These are phyloP conservation scores for Carassius gibelio DNA, from an alignment of 2,113 vertebrate genomes.

Conservation along the genomic window DNA sequence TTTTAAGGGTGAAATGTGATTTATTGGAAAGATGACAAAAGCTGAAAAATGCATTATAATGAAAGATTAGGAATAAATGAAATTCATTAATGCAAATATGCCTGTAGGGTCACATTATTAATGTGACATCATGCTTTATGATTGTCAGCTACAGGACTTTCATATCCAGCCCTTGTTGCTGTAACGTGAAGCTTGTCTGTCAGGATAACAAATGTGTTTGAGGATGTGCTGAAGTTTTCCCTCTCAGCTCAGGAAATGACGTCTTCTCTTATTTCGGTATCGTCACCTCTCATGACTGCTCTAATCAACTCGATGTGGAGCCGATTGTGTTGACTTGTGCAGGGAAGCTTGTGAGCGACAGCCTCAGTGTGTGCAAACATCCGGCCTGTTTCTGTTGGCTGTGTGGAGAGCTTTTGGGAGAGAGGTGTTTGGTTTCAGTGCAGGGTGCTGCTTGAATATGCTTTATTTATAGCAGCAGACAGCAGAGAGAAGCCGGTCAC, in stretches of 20 bases:
- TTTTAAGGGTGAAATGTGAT: not conserved
- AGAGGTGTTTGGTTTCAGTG: conserved; percentile 30
- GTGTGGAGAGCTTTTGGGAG: conserved; percentile 15
- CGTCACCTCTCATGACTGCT: conserved; percentile 26
- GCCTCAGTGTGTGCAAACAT: not conserved
- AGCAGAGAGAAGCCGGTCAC: not conserved
- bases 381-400: not conserved
- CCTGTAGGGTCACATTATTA: not conserved
- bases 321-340: not conserved
- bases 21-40: not conserved
- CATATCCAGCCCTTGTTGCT: not conserved
- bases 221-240: conserved; percentile 24
- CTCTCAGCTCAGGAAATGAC: conserved; percentile 24
- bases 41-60: not conserved
- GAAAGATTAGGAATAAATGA: not conserved
- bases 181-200: not conserved
- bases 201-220: not conserved
- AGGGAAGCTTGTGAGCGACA: not conserved
- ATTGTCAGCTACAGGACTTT: not conserved
- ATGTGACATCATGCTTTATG: not conserved
- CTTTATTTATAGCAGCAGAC: conserved; percentile 39
- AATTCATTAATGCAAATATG: not conserved
- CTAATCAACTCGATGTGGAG: conserved; percentile 29
- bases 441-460: not conserved
- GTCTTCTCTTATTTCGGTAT: not conserved